phyloP scores from a whole-genome alignment of 2,113 vertebrate species.

The Trogon surrucura region DNA sequence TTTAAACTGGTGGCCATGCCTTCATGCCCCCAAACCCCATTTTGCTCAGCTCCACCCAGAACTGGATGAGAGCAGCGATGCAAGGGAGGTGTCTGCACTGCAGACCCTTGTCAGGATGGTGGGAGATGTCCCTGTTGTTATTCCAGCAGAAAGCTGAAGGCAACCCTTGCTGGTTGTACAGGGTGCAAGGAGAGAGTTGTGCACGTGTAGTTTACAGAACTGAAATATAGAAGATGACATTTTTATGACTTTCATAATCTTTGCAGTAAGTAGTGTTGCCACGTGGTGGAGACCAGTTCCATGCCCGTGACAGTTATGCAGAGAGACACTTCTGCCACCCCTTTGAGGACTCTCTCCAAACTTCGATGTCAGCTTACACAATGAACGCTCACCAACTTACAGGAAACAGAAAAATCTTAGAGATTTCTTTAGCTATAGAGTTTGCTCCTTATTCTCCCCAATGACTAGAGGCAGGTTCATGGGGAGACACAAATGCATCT shows the following conservation, averaged over 20 bases:
- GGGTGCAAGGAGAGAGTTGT: not conserved
- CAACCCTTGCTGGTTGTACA: not conserved
- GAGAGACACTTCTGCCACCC: not conserved
- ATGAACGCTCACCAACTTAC: not conserved
- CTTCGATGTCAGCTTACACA: not conserved
- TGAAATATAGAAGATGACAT: slow-evolving; percentile 42
- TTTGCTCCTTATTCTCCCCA: not conserved
- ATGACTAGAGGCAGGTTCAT: not conserved
- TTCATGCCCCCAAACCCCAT: not conserved
- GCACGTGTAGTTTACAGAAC: not conserved
- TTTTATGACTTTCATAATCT: slow-evolving; percentile 61
- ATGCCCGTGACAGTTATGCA: not conserved
- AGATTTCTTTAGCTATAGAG: not conserved
- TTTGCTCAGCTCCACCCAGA: not conserved
- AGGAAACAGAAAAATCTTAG: not conserved
- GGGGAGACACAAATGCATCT: not conserved
- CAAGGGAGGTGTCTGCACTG: not conserved
- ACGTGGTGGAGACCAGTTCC: fast-evolving
- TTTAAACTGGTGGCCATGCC: not conserved
- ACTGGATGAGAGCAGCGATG: not conserved
- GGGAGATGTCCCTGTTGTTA: not conserved
- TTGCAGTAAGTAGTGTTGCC: not conserved
- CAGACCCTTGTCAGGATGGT: not conserved
- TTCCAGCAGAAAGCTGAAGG: slow-evolving; percentile 4
- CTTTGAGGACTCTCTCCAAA: not conserved